phyloP scores from a whole-genome alignment of 2,113 vertebrate genomes.

The Prunella himalayana region DNA sequence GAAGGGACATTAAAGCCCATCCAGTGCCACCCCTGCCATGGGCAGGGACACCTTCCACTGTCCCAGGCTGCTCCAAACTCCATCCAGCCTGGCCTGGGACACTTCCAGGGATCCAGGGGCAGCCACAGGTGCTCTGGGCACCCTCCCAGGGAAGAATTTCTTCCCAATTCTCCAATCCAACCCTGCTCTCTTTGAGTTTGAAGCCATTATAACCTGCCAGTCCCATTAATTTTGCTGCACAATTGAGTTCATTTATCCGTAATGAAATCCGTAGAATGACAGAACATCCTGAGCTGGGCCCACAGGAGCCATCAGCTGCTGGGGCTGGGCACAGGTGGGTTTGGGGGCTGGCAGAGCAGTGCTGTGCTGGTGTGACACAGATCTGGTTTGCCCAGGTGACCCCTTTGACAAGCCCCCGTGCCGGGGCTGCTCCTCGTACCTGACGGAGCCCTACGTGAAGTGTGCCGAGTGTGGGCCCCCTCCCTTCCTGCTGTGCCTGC shows the following conservation, averaged over 20 bases:
- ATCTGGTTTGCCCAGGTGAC: constrained; percentile 76
- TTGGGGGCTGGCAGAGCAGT: neutral
- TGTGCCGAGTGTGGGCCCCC: constrained; percentile 95
- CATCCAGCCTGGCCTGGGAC: accelerated
- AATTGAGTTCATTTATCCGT: neutral
- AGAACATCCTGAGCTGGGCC: neutral
- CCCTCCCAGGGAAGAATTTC: neutral
- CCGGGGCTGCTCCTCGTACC: constrained; percentile 90
- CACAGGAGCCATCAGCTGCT: neutral
- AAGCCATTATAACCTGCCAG: neutral
- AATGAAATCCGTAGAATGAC: accelerated
- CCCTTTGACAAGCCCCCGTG: constrained; percentile 93
- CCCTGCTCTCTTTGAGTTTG: neutral
- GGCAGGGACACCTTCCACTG: neutral
- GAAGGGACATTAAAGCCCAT: neutral
- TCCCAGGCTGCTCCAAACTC: neutral
- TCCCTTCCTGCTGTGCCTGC: constrained; percentile 90
- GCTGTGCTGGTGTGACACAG: neutral
- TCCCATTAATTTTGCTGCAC: neutral
- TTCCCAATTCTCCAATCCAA: neutral
- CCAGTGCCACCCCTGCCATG: accelerated
- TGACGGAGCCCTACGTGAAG: constrained; percentile 94
- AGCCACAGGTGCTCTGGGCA: neutral
- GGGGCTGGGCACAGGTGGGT: neutral
- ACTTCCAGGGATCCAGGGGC: neutral